Evolutionary conservation across 2,113 vertebrate genomes (phyloP).

Genomic region (Solea solea): DNA sequence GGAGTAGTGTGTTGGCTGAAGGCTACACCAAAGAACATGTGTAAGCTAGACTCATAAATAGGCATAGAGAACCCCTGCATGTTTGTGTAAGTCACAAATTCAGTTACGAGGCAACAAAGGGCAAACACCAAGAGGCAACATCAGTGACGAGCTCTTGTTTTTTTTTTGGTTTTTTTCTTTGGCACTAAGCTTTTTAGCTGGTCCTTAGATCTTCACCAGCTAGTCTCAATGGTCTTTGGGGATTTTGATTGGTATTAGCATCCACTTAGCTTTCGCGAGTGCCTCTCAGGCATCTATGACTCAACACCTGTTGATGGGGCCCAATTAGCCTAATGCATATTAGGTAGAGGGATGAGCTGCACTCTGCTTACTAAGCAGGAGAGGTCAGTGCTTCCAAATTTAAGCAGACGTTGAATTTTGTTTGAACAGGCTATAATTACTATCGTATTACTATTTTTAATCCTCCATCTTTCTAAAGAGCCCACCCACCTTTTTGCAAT

Average conservation of each 20-base stretch:
- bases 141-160: constrained; percentile 18
- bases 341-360: constrained; percentile 35
- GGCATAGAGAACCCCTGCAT: background rate
- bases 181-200: constrained; percentile 34
- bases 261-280: constrained; percentile 63
- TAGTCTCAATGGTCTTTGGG: constrained; percentile 47
- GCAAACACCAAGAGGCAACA: constrained; percentile 15
- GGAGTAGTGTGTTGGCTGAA: too few relatives aligned
- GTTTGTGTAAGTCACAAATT: constrained; percentile 8
- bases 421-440: too few relatives aligned
- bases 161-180: constrained; percentile 14
- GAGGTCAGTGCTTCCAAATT: background rate
- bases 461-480: too few relatives aligned
- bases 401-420: too few relatives aligned
- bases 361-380: constrained; percentile 18
- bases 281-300: constrained; percentile 48
- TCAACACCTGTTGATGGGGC: constrained; percentile 55
- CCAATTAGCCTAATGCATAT: constrained; percentile 58
- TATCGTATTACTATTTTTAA: too few relatives aligned
- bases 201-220: constrained; percentile 38
- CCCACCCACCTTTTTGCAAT: too few relatives aligned
- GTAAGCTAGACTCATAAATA: constrained; percentile 29
- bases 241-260: constrained; percentile 65
- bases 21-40: constrained; percentile 48
- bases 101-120: constrained; percentile 15